Evolutionary conservation across 2,797 vertebrate species (phyloP).

Genomic region (Gallinago solitaria): DNA sequence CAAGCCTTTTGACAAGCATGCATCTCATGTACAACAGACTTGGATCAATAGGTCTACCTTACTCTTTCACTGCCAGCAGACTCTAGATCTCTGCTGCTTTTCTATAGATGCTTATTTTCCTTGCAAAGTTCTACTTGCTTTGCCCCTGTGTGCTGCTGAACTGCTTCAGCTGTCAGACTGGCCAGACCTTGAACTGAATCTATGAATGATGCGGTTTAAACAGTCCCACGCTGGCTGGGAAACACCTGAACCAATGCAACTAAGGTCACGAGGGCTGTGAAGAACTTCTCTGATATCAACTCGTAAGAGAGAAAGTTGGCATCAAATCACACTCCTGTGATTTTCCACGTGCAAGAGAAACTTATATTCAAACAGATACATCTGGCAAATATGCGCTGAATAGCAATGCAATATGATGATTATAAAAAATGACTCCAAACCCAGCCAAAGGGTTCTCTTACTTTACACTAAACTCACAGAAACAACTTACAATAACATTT

Average conservation of each 20-base stretch:
- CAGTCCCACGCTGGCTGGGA: neutral
- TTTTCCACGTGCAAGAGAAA: neutral
- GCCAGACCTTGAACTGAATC: neutral
- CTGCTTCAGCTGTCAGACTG: neutral
- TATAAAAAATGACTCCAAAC: neutral
- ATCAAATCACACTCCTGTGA: neutral
- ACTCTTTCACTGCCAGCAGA: neutral
- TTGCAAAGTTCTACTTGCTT: neutral
- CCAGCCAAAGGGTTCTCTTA: neutral
- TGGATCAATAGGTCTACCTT: neutral
- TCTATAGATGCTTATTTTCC: neutral
- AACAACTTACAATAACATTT: neutral
- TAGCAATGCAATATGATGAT: neutral
- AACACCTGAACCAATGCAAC: neutral
- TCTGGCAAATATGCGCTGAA: neutral
- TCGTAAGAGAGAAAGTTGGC: fast-evolving
- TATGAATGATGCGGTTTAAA: fast-evolving
- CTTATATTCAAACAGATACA: neutral
- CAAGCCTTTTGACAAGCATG: neutral
- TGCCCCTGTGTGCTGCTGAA: neutral
- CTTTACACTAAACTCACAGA: neutral
- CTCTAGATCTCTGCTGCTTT: neutral
- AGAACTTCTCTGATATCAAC: neutral
- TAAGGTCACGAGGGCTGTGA: neutral
- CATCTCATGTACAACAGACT: neutral